phyloP scores from a whole-genome alignment of 2,797 vertebrate species.

The Lophius americanus region DNA sequence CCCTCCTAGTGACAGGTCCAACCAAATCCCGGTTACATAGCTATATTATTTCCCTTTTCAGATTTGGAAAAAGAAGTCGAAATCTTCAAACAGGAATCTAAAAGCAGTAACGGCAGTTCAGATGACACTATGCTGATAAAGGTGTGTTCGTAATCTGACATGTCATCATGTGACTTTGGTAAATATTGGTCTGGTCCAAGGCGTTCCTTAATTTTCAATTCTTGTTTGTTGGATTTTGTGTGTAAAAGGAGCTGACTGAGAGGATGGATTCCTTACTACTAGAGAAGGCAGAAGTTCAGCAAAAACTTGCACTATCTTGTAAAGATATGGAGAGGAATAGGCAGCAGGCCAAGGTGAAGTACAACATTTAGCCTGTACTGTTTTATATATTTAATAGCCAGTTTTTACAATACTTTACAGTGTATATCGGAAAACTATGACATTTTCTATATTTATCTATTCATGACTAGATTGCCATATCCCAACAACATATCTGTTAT shows the following conservation, averaged over 20 bases:
- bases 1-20: no score
- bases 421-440: not conserved
- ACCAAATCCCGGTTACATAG: no score
- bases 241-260: conserved; percentile 89
- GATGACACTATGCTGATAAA: conserved; percentile 86
- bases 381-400: not conserved
- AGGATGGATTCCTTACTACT: conserved; percentile 88
- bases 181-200: not conserved
- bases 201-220: conserved; percentile 7
- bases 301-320: conserved; percentile 84
- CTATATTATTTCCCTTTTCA: conserved; percentile 58
- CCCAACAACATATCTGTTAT: conserved; percentile 1
- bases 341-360: conserved; percentile 86
- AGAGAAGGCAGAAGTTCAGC: conserved; percentile 95
- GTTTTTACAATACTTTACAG: not conserved
- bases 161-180: not conserved
- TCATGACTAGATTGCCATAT: not conserved
- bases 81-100: conserved; percentile 80
- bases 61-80: conserved; percentile 92
- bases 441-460: not conserved
- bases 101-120: conserved; percentile 63
- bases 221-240: conserved; percentile 18
- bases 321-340: conserved; percentile 87
- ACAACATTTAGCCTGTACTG: not conserved
- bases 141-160: conserved; percentile 72